Conservation (phyloP, 1,140 invertebrate genomes). For the Monochamus saltuarius region DNA sequence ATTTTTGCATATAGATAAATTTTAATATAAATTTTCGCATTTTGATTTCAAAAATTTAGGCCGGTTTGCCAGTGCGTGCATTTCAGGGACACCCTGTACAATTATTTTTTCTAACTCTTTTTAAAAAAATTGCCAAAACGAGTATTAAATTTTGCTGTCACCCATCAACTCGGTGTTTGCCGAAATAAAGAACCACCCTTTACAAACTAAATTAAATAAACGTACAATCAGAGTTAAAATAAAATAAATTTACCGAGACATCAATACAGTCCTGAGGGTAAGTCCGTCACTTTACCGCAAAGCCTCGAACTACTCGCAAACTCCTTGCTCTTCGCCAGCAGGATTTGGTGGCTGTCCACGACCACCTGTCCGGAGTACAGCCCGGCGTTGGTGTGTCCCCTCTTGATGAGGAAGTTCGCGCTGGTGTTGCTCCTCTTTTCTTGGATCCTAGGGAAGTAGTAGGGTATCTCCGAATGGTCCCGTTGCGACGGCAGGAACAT, state of each 20-base stretch:
- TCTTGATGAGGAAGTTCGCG: slow-evolving; percentile 60
- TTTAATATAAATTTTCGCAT: no score
- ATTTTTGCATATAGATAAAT: no score
- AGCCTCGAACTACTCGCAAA: slow-evolving; percentile 46
- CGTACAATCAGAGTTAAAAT: neutral
- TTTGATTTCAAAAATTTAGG: no score
- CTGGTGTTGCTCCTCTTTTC: slow-evolving; percentile 46
- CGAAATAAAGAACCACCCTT: no score
- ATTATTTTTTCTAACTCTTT: no score
- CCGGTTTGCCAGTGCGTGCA: no score
- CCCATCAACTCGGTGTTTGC: no score
- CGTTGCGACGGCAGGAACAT: slow-evolving; percentile 48
- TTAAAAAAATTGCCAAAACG: no score
- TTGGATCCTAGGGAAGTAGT: slow-evolving; percentile 48
- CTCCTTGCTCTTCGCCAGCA: slow-evolving; percentile 43
- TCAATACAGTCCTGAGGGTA: slow-evolving; percentile 72
- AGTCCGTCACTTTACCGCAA: slow-evolving; percentile 65
- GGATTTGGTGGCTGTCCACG: slow-evolving; percentile 53
- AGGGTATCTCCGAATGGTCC: slow-evolving; percentile 34
- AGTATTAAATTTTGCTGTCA: no score
- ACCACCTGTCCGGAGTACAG: slow-evolving; percentile 60
- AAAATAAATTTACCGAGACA: slow-evolving; percentile 9
- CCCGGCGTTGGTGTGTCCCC: slow-evolving; percentile 61
- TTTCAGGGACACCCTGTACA: no score
- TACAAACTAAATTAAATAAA: no score